Conservation (phyloP, 2,888 invertebrate genomes). For the Sphinx pinastri region DNA sequence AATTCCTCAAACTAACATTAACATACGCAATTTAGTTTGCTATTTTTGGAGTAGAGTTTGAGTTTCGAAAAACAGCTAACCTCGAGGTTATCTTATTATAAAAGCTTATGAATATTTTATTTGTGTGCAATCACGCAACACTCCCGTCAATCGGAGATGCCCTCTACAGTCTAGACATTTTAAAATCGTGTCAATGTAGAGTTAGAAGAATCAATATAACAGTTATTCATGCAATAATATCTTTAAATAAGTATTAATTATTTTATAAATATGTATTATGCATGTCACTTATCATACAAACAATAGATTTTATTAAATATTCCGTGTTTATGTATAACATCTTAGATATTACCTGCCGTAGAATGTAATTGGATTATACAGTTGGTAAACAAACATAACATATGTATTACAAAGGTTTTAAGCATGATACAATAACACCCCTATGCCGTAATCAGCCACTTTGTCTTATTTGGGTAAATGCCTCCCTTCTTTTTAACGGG, state of each 20-base stretch:
- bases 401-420: no score
- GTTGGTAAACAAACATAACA: no score
- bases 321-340: no score
- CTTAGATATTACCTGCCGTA: no score
- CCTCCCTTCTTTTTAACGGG: no score
- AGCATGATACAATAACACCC: no score
- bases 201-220: background rate
- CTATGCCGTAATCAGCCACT: no score
- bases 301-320: no score
- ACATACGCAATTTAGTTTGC: slow-evolving; percentile 5
- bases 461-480: no score
- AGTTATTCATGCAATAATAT: background rate
- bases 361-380: no score
- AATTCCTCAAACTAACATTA: slow-evolving; percentile 13
- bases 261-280: background rate
- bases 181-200: background rate
- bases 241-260: background rate
- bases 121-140: background rate
- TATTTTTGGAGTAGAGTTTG: slow-evolving; percentile 13
- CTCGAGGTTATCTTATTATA: slow-evolving; percentile 17
- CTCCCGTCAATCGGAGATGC: background rate
- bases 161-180: background rate
- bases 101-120: background rate
- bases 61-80: slow-evolving; percentile 8
- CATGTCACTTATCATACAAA: no score